Percentiles rank a stretch among this genome's conserved stretches.
Evolutionary conservation across 2,113 vertebrate genomes (phyloP).

Genomic region (Cyphomyrus plagiostoma): DNA sequence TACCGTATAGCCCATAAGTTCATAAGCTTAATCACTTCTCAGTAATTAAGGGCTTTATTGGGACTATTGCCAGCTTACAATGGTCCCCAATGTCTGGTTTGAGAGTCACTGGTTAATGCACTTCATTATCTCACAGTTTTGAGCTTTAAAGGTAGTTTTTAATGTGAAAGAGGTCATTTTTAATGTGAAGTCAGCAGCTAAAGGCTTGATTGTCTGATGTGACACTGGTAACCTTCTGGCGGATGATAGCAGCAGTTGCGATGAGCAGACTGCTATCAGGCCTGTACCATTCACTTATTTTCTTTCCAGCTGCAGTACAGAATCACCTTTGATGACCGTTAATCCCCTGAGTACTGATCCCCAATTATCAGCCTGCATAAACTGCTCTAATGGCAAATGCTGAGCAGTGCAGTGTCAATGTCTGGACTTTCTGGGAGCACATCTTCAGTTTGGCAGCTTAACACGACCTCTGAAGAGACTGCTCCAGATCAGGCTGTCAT

Average conservation of each 20-base stretch:
- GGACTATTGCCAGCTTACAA: background rate
- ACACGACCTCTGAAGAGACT: background rate
- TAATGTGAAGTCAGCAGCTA: background rate
- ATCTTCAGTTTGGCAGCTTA: background rate
- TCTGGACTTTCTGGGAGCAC: background rate
- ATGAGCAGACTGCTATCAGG: background rate
- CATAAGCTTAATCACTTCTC: background rate
- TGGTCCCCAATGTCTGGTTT: background rate
- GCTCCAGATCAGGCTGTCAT: background rate
- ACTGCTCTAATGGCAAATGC: background rate
- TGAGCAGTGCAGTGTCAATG: background rate
- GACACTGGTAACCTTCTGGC: background rate
- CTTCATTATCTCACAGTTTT: background rate
- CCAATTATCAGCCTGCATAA: background rate
- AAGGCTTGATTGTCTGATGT: background rate
- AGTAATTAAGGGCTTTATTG: background rate
- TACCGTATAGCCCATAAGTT: background rate
- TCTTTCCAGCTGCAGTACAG: background rate
- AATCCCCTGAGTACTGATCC: background rate
- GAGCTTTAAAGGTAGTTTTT: background rate
- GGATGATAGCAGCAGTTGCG: background rate
- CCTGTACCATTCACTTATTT: background rate
- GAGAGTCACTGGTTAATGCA: background rate
- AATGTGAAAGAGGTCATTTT: background rate
- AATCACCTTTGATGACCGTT: background rate